Base-by-base conservation (phyloP, 2,888 invertebrate species). In the Drosophila pegasa region DNA sequence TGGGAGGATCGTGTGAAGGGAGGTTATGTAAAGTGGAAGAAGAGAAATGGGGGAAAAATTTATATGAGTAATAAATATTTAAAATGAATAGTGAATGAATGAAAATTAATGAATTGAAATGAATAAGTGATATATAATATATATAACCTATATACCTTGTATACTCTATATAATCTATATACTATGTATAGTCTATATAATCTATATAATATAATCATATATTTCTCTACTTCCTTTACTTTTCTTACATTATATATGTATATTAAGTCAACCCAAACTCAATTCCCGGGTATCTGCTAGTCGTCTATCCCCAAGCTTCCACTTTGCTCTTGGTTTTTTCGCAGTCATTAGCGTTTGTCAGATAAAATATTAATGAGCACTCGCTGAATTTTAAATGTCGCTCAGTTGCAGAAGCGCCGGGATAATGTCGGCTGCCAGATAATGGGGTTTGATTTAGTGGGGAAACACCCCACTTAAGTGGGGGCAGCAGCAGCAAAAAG, bases 341-440 rank as follows among this genome's bases (percentile, higher is more conserved):
- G 27, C 18, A 54, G 61, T 59, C 64, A 69, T 72, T 76, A 62
- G 64, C 48, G 59, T 40, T 66, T 61, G 43, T 60, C 62, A 80
- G 52, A 71, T 79, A 67, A 80, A 78, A 75, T 75, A 78, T 80
- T 80, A 72, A 79, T 72, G 78, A 71, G 64, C 68, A 56, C 55
- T 54, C 27, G 38, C 47, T 38, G 47, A 57, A 50, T 59, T 45
- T 63, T 57, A 57, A 57, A 50, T 57, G 56, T 48, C 41, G 20
- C 14, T 35, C 54, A 51, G 59, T 35, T 41, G 59, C 51, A 27
- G 41, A 59, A 51, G 14, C 14, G 33, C 5, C 1, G 14, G 27
- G 12, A 20, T 40, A 25, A 31, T 31, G 9, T 10, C 14, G 55
- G 31, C 16, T n/a, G 2, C 25, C 10, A 27, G 37, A 22, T 56